Evolutionary conservation across 30 jellyfish, hydroid and myxozoan genomes (phyloP).

Genomic region (Pseudorhiza aurosa): DNA sequence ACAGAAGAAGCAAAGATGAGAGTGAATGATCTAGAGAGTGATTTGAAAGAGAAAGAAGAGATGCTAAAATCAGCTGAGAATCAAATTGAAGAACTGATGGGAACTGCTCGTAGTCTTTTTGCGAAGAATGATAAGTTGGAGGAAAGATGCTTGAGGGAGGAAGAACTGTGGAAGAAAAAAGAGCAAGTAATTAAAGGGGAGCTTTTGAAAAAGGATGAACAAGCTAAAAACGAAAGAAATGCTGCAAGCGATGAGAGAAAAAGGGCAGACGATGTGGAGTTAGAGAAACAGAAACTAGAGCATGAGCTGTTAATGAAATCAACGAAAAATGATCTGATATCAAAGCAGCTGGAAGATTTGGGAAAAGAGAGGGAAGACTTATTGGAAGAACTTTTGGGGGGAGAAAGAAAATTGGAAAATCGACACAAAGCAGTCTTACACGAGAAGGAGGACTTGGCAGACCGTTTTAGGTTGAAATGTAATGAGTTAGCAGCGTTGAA

Average conservation of each 20-base stretch:
- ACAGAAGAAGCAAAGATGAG: neutral
- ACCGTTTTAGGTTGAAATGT: neutral
- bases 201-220: neutral
- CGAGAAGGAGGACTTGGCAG: conserved; percentile 9
- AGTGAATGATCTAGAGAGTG: neutral
- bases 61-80: conserved; percentile 36
- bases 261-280: neutral
- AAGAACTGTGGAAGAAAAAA: neutral
- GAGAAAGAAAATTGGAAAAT: neutral
- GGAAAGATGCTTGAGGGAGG: neutral
- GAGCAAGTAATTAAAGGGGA: neutral
- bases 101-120: neutral
- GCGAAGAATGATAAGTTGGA: conserved; percentile 5
- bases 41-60: neutral
- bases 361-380: neutral
- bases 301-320: conserved; percentile 2
- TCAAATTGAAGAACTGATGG: conserved; percentile 52
- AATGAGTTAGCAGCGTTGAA: neutral
- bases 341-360: neutral
- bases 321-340: neutral
- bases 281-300: conserved; percentile 11
- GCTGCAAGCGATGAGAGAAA: neutral
- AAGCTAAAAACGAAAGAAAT: neutral
- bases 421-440: neutral
- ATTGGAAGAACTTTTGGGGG: neutral